Base-by-base conservation (phyloP, 2,888 invertebrate species). In the Drosophila kambysellisi region DNA sequence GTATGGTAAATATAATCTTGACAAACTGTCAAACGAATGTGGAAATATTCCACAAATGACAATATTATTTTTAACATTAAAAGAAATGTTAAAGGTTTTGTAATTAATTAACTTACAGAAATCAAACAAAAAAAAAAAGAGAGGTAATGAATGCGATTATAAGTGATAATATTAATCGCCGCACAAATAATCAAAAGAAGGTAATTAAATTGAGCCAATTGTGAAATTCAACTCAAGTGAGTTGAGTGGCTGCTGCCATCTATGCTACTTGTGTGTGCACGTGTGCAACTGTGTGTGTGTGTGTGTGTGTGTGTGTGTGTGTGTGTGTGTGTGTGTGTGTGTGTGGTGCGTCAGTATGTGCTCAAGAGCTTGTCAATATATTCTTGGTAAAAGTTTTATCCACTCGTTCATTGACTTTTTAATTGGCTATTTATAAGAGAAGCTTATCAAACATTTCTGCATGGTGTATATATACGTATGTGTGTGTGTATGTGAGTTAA, bases 331-430 rank as follows among this genome's bases (percentile, higher is more conserved):
- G 20, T 25, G 20, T 25, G 20, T 25, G 20, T 25, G 20, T 25
- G 20, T 25, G 20, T 1, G 20, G n/a, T 25, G 20, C 20, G 20
- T 30, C 5, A 30, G 30, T 30, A 3, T 30, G 35, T 46, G 33
- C 33, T 53, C 52, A 20, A 74, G 74, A 78, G 67, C 79, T 69
- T 77, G 48, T 60, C 69, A 74, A 48, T 39, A 37, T 20, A 37
- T 41, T 52, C 62, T 59, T 74, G 35, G 37, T 33, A 37, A 32
- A 51, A 52, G 35, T 50, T 65, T 65, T 3, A 30, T 29, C 15
- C 17, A 32, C 6, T 39, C 79, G 75, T 81, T 65, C 70, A 66
- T 84, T 82, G 85, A 73, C 88, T 88, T 73, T 65, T 46, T 70
- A 84, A 88, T 82, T 43, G 61, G 54, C 51, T 51, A 53, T 59